Evolutionary conservation across 2,113 vertebrate species (phyloP).

Genomic region (Vanacampus margaritifer): DNA sequence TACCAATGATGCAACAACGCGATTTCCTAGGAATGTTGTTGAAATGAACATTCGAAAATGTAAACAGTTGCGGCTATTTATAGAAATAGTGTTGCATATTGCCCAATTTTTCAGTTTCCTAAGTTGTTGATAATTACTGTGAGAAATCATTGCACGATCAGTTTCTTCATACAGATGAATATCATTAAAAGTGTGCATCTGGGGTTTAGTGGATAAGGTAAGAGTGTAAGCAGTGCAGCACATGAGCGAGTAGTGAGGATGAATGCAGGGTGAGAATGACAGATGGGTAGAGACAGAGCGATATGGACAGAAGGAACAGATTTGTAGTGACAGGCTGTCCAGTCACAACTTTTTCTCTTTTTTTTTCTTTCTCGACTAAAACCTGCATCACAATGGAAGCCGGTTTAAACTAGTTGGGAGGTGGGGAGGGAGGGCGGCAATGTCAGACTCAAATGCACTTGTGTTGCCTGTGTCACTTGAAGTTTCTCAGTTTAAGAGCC

Average conservation of each 20-base stretch:
- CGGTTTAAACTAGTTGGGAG: constrained; percentile 22
- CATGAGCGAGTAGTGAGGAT: constrained; percentile 23
- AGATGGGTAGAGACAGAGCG: constrained; percentile 57
- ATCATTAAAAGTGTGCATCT: no score
- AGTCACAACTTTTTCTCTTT: constrained; percentile 47
- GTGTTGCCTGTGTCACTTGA: constrained; percentile 13
- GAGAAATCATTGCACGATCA: no score
- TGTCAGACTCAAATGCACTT: neutral
- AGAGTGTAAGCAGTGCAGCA: constrained; percentile 10
- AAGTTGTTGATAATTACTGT: no score
- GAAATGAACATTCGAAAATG: no score
- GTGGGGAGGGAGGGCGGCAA: no score
- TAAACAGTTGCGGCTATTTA: no score
- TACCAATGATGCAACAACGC: neutral
- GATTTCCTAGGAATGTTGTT: no score
- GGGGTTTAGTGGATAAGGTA: no score
- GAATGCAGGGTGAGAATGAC: constrained; percentile 54
- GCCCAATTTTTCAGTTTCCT: no score
- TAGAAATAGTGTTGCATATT: no score
- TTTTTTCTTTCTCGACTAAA: constrained; percentile 5
- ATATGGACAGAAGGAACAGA: constrained; percentile 44
- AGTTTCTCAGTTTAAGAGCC: neutral
- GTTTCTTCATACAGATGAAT: no score
- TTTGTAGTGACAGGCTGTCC: constrained; percentile 61
- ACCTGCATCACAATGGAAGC: constrained; percentile 37